These are phyloP conservation scores for Abrostola triplasia DNA, from an alignment of 2,888 invertebrate genomes.

Conservation along the genomic window DNA sequence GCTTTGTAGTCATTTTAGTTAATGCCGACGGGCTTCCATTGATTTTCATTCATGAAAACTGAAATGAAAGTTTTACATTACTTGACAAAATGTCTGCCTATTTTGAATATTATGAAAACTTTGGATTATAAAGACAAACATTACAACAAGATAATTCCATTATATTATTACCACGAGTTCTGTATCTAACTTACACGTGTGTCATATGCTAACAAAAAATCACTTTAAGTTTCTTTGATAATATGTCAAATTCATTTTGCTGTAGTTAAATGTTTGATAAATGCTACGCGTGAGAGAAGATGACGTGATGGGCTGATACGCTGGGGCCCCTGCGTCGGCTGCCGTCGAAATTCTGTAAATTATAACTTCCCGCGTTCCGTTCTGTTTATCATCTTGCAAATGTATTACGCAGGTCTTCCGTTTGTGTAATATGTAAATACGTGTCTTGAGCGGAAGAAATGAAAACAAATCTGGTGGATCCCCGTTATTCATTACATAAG, in stretches of 20 bases:
- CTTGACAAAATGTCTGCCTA: constrained; percentile 24
- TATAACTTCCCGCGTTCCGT: constrained; percentile 75
- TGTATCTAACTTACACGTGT: background rate
- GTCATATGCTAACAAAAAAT: constrained; percentile 12
- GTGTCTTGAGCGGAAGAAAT: constrained; percentile 73
- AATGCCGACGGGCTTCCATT: constrained; percentile 44
- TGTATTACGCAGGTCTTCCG: constrained; percentile 76
- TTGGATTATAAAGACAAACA: background rate
- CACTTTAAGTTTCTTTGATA: constrained; percentile 29
- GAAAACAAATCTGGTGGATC: constrained; percentile 69
- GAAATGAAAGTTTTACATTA: constrained; percentile 38
- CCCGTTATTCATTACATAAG: constrained; percentile 63
- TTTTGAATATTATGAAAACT: constrained; percentile 11
- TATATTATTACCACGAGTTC: no score
- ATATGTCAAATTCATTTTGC: constrained; percentile 28
- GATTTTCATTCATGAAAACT: constrained; percentile 21
- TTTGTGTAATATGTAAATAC: constrained; percentile 79
- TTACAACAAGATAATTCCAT: no score
- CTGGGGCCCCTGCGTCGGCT: constrained; percentile 52
- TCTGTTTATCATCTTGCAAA: constrained; percentile 81
- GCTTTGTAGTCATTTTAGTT: constrained; percentile 42
- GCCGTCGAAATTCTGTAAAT: constrained; percentile 68
- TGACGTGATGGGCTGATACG: constrained; percentile 65
- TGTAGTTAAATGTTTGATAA: constrained; percentile 67
- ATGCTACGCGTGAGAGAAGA: constrained; percentile 62